A percentile compares a stretch with the other conserved stretches of the same genome.
phyloP scores from a whole-genome alignment of 2,797 vertebrate species.

The Nyctibius grandis region DNA sequence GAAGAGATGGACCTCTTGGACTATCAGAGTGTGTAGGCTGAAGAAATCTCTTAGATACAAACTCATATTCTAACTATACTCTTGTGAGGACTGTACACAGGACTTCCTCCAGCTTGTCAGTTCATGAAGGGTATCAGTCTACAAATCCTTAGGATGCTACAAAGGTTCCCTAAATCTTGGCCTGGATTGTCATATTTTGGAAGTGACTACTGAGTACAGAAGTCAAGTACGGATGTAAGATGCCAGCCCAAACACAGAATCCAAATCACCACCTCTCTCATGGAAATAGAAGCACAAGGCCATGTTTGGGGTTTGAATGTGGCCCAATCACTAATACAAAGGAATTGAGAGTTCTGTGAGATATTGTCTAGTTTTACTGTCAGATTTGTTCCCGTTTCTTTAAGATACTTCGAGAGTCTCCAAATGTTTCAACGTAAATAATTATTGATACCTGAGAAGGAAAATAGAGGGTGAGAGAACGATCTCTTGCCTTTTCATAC shows the following conservation, averaged over 20 bases:
- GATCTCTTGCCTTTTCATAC: constrained; percentile 16
- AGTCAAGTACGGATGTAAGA: background rate
- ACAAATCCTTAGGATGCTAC: background rate
- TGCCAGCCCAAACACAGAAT: background rate
- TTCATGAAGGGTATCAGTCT: background rate
- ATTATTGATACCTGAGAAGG: background rate
- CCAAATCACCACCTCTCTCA: background rate
- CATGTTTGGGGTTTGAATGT: background rate
- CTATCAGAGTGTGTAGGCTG: background rate
- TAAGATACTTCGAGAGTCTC: background rate
- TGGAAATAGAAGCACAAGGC: background rate
- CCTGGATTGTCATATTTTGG: background rate
- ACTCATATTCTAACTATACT: background rate
- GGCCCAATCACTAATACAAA: background rate
- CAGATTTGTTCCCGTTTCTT: background rate
- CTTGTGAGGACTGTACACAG: background rate
- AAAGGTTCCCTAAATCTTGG: background rate
- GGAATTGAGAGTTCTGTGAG: background rate
- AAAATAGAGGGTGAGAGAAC: constrained; percentile 61
- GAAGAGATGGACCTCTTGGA: background rate
- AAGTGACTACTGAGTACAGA: background rate
- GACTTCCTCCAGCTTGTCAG: background rate
- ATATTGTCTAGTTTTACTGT: background rate
- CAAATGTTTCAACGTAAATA: background rate
- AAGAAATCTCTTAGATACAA: background rate